These are phyloP conservation scores for Camelus dromedarius DNA, from an alignment of 2,113 vertebrate genomes.

Conservation along the genomic window DNA sequence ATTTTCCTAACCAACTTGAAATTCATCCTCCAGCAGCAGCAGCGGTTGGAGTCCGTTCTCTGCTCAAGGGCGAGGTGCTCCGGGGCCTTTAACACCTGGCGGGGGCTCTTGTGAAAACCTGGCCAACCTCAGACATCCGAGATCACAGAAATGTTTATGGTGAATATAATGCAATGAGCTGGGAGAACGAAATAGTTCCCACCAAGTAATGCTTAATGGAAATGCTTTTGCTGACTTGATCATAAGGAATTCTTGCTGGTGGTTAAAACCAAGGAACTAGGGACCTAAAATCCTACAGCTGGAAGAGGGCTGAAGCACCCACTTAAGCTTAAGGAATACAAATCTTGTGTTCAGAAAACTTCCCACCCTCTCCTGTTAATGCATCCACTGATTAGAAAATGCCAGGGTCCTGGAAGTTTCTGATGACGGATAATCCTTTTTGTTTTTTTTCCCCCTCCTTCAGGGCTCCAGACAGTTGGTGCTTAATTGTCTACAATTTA, in stretches of 20 bases:
- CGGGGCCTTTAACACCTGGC: background rate
- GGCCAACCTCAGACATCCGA: background rate
- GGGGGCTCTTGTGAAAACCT: background rate
- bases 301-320: background rate
- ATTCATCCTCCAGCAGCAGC: too few relatives aligned
- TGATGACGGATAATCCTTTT: background rate
- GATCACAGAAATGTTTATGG: background rate
- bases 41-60: background rate
- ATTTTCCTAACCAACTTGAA: background rate
- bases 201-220: background rate
- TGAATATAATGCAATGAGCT: background rate
- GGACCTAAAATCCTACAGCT: background rate
- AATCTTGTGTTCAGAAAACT: background rate
- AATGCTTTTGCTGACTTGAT: background rate
- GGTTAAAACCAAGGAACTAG: background rate
- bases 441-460: background rate
- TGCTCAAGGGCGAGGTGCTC: background rate
- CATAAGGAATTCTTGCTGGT: slow-evolving; percentile 25
- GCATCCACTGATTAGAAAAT: background rate
- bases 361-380: background rate
- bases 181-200: background rate
- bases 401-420: background rate
- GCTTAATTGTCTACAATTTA: slow-evolving; percentile 19
- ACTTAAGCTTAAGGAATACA: background rate
- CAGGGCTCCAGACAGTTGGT: slow-evolving; percentile 43